Evolutionary conservation across 2,113 vertebrate species (phyloP).

Genomic region (Leiothrix lutea): DNA sequence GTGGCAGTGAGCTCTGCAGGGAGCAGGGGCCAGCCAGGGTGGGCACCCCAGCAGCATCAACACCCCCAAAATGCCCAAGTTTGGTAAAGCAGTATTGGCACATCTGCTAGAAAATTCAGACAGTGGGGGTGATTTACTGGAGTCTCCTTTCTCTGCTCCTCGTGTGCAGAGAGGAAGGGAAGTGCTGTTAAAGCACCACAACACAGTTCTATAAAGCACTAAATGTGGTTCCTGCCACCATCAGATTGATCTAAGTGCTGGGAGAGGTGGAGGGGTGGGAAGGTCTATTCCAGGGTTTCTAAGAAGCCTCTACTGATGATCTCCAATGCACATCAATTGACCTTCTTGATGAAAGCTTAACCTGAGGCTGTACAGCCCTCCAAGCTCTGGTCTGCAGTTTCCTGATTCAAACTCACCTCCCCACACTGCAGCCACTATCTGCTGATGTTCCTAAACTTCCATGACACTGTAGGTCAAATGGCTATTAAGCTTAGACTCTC

Average conservation of each 20-base stretch:
- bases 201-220: not conserved
- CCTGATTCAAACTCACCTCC: not conserved
- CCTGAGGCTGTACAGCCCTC: not conserved
- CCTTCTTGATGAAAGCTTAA: not conserved
- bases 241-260: not conserved
- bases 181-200: not conserved
- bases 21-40: fast-evolving
- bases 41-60: not conserved
- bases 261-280: not conserved
- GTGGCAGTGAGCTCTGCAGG: not conserved
- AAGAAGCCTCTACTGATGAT: not conserved
- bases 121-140: not conserved
- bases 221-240: not conserved
- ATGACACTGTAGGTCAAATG: not conserved
- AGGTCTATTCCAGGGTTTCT: not conserved
- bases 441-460: not conserved
- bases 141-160: not conserved
- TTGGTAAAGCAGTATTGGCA: not conserved
- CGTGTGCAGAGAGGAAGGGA: not conserved
- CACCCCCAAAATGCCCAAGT: not conserved
- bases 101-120: not conserved
- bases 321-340: not conserved
- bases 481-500: not conserved
- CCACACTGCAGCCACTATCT: not conserved
- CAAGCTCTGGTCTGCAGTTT: not conserved